phyloP scores from a whole-genome alignment of 2,797 vertebrate genomes.

The Neostethus bicornis region DNA sequence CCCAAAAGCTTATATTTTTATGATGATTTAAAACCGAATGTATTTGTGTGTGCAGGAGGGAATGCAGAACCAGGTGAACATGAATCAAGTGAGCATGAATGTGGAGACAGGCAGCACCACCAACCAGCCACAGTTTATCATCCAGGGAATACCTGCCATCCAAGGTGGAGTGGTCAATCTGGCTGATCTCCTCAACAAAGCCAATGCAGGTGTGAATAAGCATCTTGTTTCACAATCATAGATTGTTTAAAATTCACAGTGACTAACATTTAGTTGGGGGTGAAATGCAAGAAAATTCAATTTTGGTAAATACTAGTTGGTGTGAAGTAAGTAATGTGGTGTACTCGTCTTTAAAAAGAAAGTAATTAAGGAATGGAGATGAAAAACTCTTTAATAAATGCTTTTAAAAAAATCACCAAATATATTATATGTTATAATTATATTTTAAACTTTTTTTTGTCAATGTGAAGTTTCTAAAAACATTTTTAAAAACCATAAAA shows the following conservation, averaged over 20 bases:
- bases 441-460: no score
- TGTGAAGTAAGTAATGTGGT: no score
- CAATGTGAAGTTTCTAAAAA: neutral
- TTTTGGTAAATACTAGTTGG: no score
- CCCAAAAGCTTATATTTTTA: neutral
- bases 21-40: neutral
- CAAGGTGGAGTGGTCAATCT: slow-evolving; percentile 84
- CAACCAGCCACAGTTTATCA: slow-evolving; percentile 82
- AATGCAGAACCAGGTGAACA: slow-evolving; percentile 85
- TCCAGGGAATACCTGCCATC: slow-evolving; percentile 74
- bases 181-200: slow-evolving; percentile 76
- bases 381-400: no score
- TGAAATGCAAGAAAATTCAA: no score
- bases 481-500: neutral
- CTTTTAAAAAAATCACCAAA: no score
- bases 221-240: no score
- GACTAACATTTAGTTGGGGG: no score
- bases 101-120: slow-evolving; percentile 60
- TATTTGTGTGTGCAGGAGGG: slow-evolving; percentile 79
- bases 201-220: slow-evolving; percentile 71
- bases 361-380: no score
- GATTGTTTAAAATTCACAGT: no score
- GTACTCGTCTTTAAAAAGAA: no score
- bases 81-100: slow-evolving; percentile 77
- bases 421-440: no score